Percentiles rank a stretch among this genome's conserved stretches.
Evolutionary conservation across 2,113 vertebrate genomes (phyloP).

Genomic region (Xiphophorus maculatus): DNA sequence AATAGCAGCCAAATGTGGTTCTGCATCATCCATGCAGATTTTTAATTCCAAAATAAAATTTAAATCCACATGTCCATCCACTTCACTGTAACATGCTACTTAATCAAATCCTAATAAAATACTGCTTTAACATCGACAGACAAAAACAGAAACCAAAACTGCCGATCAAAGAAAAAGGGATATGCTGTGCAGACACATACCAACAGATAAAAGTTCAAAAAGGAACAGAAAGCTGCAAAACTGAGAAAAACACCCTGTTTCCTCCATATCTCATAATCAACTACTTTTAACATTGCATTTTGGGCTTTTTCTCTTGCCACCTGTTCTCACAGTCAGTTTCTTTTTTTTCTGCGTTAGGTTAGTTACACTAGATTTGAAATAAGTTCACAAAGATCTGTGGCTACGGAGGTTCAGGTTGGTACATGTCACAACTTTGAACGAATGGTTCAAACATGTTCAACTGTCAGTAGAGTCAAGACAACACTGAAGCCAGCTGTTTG

Average conservation of each 20-base stretch:
- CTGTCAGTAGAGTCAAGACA: background rate
- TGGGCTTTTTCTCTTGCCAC: background rate
- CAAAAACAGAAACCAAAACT: conserved; percentile 17
- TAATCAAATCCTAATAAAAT: no score
- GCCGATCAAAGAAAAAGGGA: conserved; percentile 4
- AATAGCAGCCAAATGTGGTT: background rate
- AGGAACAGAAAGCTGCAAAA: conserved; percentile 27
- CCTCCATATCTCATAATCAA: background rate
- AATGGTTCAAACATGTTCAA: background rate
- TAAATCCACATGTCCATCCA: no score
- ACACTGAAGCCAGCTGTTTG: background rate
- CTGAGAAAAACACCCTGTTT: conserved; percentile 5
- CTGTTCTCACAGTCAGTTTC: background rate
- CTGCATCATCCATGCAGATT: background rate
- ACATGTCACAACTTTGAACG: background rate
- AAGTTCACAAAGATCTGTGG: background rate
- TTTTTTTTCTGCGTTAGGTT: background rate
- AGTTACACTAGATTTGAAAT: background rate
- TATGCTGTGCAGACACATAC: background rate
- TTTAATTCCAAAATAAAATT: no score
- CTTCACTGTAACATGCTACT: no score
- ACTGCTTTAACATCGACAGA: background rate
- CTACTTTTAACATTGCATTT: background rate
- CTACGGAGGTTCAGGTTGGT: background rate
- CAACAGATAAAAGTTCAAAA: background rate